phyloP scores from a whole-genome alignment of 2,888 invertebrate species.

The Scaptodrosophila latifasciaeformis region DNA sequence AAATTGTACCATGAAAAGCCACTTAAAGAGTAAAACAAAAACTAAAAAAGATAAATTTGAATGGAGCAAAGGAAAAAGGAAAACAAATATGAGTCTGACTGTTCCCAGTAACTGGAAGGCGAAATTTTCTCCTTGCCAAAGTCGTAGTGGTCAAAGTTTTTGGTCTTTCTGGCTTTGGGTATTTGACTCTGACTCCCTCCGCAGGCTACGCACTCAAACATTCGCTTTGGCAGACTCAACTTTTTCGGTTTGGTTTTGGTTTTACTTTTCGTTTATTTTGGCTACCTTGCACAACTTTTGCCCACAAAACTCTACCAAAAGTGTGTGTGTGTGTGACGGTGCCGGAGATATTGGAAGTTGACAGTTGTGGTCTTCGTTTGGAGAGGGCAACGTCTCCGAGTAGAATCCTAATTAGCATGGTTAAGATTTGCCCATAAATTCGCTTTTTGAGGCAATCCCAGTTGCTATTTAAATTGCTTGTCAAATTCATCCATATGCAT shows the following conservation, averaged over 20 bases:
- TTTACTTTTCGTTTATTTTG: too few relatives aligned
- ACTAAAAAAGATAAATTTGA: slow-evolving; percentile 25
- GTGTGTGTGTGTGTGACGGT: too few relatives aligned
- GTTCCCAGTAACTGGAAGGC: slow-evolving; percentile 7
- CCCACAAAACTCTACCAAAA: too few relatives aligned
- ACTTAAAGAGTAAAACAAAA: too few relatives aligned
- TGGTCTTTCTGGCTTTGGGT: slow-evolving; percentile 8
- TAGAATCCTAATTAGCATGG: slow-evolving; percentile 36
- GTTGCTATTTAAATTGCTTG: too few relatives aligned
- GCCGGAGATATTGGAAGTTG: too few relatives aligned
- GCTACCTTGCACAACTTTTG: neutral
- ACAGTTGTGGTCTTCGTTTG: too few relatives aligned
- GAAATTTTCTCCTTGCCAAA: slow-evolving; percentile 8
- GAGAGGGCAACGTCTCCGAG: too few relatives aligned
- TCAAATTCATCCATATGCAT: too few relatives aligned
- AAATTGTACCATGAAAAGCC: slow-evolving; percentile 4
- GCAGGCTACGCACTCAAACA: too few relatives aligned
- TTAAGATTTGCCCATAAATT: slow-evolving; percentile 19
- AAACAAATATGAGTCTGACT: slow-evolving; percentile 16
- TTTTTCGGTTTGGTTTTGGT: neutral
- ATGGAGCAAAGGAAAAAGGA: slow-evolving; percentile 19
- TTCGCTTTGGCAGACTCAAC: too few relatives aligned
- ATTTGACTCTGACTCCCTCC: neutral
- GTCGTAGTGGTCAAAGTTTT: slow-evolving; percentile 14
- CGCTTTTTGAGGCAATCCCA: too few relatives aligned